phyloP scores from a whole-genome alignment of 2,113 vertebrate genomes.

The Otocyon megalotis region DNA sequence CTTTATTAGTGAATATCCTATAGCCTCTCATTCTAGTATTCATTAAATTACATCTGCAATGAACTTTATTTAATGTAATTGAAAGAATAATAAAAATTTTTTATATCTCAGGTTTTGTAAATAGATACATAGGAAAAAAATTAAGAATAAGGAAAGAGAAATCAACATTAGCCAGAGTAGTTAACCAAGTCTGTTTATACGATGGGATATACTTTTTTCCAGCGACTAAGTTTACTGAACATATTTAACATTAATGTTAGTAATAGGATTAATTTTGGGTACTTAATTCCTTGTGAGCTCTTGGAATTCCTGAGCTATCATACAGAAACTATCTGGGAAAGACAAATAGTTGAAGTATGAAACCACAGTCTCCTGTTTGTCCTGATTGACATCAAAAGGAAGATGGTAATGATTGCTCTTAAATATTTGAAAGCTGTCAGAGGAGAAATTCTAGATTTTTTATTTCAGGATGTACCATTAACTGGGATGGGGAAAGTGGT shows the following conservation, averaged over 20 bases:
- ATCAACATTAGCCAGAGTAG: neutral
- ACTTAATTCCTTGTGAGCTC: neutral
- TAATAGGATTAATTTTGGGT: neutral
- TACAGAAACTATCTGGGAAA: neutral
- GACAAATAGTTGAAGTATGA: neutral
- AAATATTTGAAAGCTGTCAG: neutral
- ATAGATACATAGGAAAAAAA: neutral
- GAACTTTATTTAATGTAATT: slow-evolving; percentile 55
- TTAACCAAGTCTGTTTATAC: neutral
- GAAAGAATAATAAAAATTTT: slow-evolving; percentile 60
- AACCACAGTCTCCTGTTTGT: neutral
- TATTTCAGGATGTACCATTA: neutral
- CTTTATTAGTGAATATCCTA: neutral
- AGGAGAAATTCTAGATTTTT: neutral
- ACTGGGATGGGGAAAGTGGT: neutral
- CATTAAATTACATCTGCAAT: slow-evolving; percentile 54
- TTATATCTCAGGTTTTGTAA: neutral
- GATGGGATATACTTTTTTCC: neutral
- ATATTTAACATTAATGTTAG: slow-evolving; percentile 51
- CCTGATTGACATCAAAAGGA: neutral
- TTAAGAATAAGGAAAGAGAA: neutral
- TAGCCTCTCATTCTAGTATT: neutral
- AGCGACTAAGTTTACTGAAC: slow-evolving; percentile 37
- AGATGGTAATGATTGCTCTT: neutral
- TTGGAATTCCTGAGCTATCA: slow-evolving; percentile 13